Base-by-base conservation (phyloP, 2,888 invertebrate species). In the Trachelus tabidus region DNA sequence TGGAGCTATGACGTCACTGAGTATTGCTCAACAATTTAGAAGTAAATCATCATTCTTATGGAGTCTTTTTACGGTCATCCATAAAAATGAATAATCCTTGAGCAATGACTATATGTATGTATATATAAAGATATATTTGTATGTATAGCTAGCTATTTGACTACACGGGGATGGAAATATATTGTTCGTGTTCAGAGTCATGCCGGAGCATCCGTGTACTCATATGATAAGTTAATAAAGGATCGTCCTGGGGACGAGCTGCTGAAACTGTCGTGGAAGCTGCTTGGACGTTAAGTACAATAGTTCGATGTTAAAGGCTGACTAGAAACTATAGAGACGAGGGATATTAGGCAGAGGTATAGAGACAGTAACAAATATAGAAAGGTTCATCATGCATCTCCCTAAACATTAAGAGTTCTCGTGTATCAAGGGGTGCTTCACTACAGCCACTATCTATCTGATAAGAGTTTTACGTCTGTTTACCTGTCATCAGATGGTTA, bases 331-430 rank as follows among this genome's bases (percentile, higher is more conserved):
- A 71, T 77, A 68, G 40, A 56, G 23, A 56, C 69, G 69, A 76
- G 15, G 71, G 77, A 77, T 73, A 37, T 79, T 74, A 77, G 79
- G 75, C 79, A 73, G 76, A 79, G 76, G 80, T 80, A 74, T 79
- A 79, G 79, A 79, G 79, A 80, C 79, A 81, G 77, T 82, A 78
- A 82, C 84, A 84, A 84, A 85, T 56, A 77, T 84, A 82, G 82
- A 85, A 83, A 86, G 77, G 79, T 84, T 79, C 85, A 78, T 86
- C 88, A 89, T 89, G 88, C 88, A 87, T 86, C 82, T 87, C 85
- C 83, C 85, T 85, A 86, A 86, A 87, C 86, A 86, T 82, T 81
- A 83, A 87, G 23, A 9, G 9, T 56, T 56, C 23, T 56, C 56
- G 56, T 56, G 56, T 56, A 9, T 23, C 56, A 56, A 56, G 56